A percentile compares a stretch with the other conserved stretches of the same genome.
Conservation (phyloP, 2,888 invertebrate genomes). For the Malthinus seriepunctatus region DNA sequence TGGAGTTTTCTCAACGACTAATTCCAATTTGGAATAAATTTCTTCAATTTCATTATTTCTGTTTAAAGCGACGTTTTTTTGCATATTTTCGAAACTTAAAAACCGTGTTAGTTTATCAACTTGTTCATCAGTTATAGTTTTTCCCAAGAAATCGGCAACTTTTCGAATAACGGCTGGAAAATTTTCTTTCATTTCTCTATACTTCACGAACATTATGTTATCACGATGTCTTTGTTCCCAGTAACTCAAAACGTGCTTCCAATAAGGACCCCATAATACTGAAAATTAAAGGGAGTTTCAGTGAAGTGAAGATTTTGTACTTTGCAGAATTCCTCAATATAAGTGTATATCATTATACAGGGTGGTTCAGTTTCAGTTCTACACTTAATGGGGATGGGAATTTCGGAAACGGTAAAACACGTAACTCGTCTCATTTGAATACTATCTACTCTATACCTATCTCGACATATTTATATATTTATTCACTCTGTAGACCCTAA, state of each 20-base stretch:
- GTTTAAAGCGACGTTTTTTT: slow-evolving; percentile 62
- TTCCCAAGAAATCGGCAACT: slow-evolving; percentile 39
- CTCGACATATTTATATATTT: too few species aligned
- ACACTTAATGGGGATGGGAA: too few species aligned
- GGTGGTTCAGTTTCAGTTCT: too few species aligned
- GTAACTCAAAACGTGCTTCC: slow-evolving; percentile 73
- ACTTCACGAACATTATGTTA: slow-evolving; percentile 71
- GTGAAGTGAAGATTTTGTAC: not conserved
- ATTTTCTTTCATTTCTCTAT: slow-evolving; percentile 70
- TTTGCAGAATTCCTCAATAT: too few species aligned
- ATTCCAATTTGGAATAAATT: not conserved
- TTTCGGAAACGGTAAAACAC: too few species aligned
- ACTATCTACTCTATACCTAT: too few species aligned
- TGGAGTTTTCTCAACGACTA: slow-evolving; percentile 36
- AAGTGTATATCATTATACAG: too few species aligned
- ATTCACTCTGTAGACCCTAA: not conserved
- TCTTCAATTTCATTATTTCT: slow-evolving; percentile 43
- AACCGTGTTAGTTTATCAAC: slow-evolving; percentile 54
- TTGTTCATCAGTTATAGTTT: slow-evolving; percentile 60
- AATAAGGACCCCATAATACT: slow-evolving; percentile 73
- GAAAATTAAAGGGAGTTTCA: not conserved
- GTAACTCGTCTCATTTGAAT: too few species aligned
- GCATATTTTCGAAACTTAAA: slow-evolving; percentile 56
- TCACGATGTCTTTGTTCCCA: slow-evolving; percentile 64
- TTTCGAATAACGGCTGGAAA: slow-evolving; percentile 12